Percentiles rank a stretch among this genome's conserved stretches.
Evolutionary conservation across 2,888 invertebrate species (phyloP).

Genomic region (Griposia aprilina): DNA sequence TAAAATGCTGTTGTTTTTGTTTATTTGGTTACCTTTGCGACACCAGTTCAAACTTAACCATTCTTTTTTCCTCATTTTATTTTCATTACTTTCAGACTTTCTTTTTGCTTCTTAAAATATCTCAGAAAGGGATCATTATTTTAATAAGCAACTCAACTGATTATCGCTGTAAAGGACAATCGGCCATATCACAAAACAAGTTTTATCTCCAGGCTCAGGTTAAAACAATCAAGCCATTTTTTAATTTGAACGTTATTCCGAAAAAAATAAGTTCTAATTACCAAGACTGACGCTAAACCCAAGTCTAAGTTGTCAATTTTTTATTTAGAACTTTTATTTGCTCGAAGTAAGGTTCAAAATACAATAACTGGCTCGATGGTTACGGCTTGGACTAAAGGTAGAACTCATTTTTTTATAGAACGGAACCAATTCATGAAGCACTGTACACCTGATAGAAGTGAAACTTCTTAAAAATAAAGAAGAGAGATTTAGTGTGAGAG

Average conservation of each 20-base stretch:
- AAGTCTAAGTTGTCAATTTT: no score
- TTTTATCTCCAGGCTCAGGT: not conserved
- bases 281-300: not conserved
- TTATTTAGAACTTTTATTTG: no score
- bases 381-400: no score
- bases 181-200: not conserved
- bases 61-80: not conserved
- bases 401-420: no score
- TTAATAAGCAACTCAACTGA: not conserved
- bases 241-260: not conserved
- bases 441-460: no score
- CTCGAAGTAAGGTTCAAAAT: not conserved
- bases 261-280: not conserved
- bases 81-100: not conserved
- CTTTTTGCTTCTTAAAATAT: not conserved
- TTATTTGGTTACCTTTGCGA: not conserved
- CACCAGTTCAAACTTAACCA: not conserved
- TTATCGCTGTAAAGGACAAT: not conserved
- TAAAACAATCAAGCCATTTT: not conserved
- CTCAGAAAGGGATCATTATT: not conserved
- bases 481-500: no score
- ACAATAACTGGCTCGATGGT: not conserved
- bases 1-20: not conserved
- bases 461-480: no score
- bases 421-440: no score